Evolutionary conservation across 2,113 vertebrate genomes (phyloP).

Genomic region (Entelurus aequoreus): DNA sequence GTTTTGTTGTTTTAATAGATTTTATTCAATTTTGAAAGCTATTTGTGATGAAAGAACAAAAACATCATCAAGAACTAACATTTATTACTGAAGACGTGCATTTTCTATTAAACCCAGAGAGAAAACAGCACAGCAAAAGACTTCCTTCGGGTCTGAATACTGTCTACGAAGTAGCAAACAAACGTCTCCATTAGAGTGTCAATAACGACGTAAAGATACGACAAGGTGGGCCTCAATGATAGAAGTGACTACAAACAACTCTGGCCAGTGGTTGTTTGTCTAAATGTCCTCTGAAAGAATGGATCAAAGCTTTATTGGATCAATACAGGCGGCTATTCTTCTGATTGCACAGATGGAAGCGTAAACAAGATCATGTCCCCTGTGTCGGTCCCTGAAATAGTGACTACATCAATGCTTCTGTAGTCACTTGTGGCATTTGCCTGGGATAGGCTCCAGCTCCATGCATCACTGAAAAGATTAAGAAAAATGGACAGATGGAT

Average conservation of each 20-base stretch:
- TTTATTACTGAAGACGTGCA: background rate
- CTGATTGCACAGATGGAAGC: background rate
- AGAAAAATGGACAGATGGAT: too few relatives aligned
- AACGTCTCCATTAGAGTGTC: conserved; percentile 46
- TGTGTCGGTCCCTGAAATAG: background rate
- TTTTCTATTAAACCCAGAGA: background rate
- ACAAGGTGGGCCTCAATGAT: conserved; percentile 24
- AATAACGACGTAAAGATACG: conserved; percentile 6
- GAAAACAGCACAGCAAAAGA: background rate
- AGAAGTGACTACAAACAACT: conserved; percentile 2
- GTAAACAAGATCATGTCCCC: conserved; percentile 12
- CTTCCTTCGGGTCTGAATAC: conserved; percentile 3
- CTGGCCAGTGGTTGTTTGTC: background rate
- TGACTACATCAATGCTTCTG: background rate
- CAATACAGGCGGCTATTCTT: background rate
- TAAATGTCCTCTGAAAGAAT: conserved; percentile 8
- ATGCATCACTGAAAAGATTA: too few relatives aligned
- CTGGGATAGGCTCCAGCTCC: too few relatives aligned
- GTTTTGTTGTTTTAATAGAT: background rate
- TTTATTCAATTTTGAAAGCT: background rate
- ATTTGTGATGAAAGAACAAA: background rate
- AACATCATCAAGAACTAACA: background rate
- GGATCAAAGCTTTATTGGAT: conserved; percentile 9
- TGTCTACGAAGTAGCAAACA: conserved; percentile 21
- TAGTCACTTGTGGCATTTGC: background rate